phyloP scores from a whole-genome alignment of 2,113 vertebrate species.

The Acinonyx jubatus region DNA sequence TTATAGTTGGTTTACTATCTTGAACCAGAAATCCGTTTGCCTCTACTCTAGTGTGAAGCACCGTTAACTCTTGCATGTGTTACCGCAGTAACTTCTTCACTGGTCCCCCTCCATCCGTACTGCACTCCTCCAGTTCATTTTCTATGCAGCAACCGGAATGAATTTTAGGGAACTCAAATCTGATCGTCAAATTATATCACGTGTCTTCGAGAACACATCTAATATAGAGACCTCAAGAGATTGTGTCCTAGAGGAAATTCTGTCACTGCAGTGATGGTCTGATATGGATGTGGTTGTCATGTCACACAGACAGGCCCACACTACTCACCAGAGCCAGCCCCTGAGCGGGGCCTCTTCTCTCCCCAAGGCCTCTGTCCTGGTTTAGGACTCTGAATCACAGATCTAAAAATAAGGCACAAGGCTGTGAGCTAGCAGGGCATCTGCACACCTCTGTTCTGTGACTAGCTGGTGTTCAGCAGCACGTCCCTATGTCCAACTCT shows the following conservation, averaged over 20 bases:
- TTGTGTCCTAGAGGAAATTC: background rate
- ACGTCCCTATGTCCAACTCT: background rate
- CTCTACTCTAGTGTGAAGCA: background rate
- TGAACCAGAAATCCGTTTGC: background rate
- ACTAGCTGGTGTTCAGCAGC: background rate
- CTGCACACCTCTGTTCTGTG: constrained; percentile 19
- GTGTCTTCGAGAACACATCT: background rate
- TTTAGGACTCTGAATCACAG: constrained; percentile 45
- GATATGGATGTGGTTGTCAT: background rate
- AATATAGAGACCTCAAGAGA: background rate
- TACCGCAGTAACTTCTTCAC: accelerated
- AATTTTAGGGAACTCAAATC: background rate
- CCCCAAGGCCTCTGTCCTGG: background rate
- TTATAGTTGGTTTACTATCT: background rate
- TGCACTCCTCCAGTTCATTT: background rate
- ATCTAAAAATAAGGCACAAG: constrained; percentile 59
- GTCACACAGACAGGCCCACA: background rate
- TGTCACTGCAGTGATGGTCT: background rate
- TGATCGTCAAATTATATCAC: background rate
- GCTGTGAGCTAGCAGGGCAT: background rate
- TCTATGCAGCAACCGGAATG: background rate
- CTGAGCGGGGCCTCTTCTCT: background rate
- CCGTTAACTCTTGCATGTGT: background rate
- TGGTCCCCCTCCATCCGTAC: background rate
- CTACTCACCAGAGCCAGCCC: background rate